These are phyloP conservation scores for Stenichneumon culpator DNA, from an alignment of 2,888 invertebrate genomes.

Conservation along the genomic window DNA sequence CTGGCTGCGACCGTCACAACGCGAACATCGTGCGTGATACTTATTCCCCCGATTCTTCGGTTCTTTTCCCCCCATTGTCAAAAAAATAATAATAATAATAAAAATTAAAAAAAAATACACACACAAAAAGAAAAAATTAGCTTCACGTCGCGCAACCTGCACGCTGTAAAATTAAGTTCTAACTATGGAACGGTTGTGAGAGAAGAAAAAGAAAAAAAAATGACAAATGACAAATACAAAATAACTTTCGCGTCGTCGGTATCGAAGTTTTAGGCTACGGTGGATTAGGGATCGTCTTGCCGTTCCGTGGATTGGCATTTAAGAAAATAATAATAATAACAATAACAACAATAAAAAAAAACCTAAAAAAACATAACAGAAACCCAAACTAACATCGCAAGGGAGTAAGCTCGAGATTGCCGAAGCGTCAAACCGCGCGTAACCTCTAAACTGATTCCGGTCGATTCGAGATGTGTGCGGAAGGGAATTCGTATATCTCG, in stretches of 20 bases:
- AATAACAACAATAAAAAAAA: background rate
- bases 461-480: background rate
- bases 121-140: background rate
- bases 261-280: background rate
- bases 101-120: background rate
- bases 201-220: slow-evolving; percentile 8
- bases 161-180: slow-evolving; percentile 14
- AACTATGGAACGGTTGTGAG: slow-evolving; percentile 35
- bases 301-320: background rate
- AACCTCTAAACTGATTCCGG: background rate
- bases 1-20: slow-evolving; percentile 82
- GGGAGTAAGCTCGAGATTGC: background rate
- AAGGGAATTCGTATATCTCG: background rate
- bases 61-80: slow-evolving; percentile 36
- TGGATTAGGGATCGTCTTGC: background rate
- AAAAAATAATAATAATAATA: background rate
- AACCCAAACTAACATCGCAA: background rate
- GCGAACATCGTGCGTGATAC: slow-evolving; percentile 74
- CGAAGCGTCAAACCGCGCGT: background rate
- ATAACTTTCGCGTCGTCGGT: background rate
- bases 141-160: background rate
- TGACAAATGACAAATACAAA: background rate
- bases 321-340: background rate
- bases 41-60: slow-evolving; percentile 65
- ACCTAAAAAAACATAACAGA: background rate